Conservation (phyloP, 2,113 vertebrate species). For the Sceloporus undulatus region DNA sequence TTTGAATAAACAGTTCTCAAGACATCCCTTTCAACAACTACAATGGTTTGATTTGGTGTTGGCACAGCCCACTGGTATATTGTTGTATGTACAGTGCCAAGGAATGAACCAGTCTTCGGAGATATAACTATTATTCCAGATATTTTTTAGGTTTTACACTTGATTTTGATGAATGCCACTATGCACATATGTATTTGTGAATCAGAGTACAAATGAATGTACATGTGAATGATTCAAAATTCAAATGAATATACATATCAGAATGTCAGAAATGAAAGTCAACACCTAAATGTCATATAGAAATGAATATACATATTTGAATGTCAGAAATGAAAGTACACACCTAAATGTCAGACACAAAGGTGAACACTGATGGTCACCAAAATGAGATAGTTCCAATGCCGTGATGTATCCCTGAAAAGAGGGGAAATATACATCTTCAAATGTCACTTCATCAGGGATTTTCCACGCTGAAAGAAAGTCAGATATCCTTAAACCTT, state of each 20-base stretch:
- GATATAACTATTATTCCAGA: no score
- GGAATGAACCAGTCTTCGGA: no score
- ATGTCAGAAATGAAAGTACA: not conserved
- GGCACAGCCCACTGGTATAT: no score
- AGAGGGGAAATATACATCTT: not conserved
- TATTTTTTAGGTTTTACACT: no score
- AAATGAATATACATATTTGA: not conserved
- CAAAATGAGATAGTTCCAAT: constrained; percentile 1
- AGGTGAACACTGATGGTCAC: not conserved
- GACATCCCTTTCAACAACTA: no score
- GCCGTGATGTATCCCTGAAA: not conserved
- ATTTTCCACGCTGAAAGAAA: not conserved
- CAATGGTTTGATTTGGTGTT: no score
- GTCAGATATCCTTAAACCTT: not conserved
- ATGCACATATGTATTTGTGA: no score
- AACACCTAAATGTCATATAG: not conserved
- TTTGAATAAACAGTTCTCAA: no score
- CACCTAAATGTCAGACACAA: not conserved
- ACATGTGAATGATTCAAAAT: not conserved
- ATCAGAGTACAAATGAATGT: no score
- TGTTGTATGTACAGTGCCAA: no score
- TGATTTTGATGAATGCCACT: no score
- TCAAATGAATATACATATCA: not conserved
- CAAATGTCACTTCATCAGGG: not conserved
- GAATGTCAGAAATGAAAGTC: not conserved